Evolutionary conservation across 2,888 invertebrate species (phyloP).

Genomic region (Lacanobia wlatinum): DNA sequence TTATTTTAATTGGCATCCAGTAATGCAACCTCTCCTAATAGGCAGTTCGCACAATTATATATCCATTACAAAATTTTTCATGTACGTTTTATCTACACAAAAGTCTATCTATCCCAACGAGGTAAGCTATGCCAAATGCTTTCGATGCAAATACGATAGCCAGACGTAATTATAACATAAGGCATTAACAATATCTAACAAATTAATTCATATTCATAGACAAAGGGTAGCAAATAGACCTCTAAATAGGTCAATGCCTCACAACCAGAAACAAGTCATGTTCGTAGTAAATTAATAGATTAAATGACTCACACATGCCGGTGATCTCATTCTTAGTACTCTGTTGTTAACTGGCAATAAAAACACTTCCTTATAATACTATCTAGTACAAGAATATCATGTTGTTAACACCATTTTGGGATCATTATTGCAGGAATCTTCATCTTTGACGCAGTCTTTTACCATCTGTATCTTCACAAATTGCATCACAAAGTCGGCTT

Average conservation of each 20-base stretch:
- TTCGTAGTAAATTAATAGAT: constrained; percentile 77
- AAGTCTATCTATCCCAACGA: not conserved
- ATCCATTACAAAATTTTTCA: not conserved
- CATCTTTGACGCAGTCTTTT: constrained; percentile 2
- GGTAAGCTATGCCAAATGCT: not conserved
- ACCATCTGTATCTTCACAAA: not conserved
- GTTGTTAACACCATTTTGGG: constrained; percentile 55
- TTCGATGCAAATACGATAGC: not conserved
- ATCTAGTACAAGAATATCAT: constrained; percentile 61
- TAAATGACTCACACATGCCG: constrained; percentile 77
- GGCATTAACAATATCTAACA: constrained; percentile 7
- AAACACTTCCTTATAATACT: constrained; percentile 71
- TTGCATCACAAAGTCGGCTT: no score
- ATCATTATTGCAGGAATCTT: constrained; percentile 23
- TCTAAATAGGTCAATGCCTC: constrained; percentile 81
- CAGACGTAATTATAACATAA: constrained; percentile 1
- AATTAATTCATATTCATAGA: constrained; percentile 37
- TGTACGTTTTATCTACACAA: not conserved
- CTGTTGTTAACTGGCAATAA: constrained; percentile 63
- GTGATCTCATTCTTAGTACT: constrained; percentile 78
- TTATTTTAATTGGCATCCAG: not conserved
- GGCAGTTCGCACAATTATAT: not conserved
- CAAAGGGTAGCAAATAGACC: constrained; percentile 61
- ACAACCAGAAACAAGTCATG: constrained; percentile 73
- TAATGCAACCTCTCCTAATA: not conserved